Evolutionary conservation across 2,113 vertebrate genomes (phyloP), one percentile per base, ranked within the genome.

Genomic region (Jacana jacana): DNA sequence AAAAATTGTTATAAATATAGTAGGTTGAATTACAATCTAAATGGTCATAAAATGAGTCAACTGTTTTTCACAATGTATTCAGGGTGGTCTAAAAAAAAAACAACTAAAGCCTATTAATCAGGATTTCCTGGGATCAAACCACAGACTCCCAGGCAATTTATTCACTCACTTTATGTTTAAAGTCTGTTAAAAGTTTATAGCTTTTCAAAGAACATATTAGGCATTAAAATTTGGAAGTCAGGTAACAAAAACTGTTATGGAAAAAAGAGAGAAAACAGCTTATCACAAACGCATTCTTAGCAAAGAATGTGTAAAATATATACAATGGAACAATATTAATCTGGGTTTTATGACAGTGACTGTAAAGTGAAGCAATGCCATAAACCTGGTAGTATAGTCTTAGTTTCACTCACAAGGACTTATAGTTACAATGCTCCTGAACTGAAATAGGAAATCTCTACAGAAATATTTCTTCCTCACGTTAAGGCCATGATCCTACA

Each of bases 71-170:
- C 91, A 92, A 91, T 96, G 86, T 97, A 93, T 96, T 92, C 97
- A 93, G 97, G 97, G 97, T 98, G 97, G 98, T 97, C 98, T 97
- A 42, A 71, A 89, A 95, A 88, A 92, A 49, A 54, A 54, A 54
- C 18, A 52, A 17, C 86, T 95, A 93, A 95, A 91, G 54, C 86
- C 96, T 97, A 96, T 98, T 98, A 98, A 97, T 97, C 97, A 98
- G 98, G 96, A 98, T 98, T 98, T 98, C 97, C 97, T 98, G 98
- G 95, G 97, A 98, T 98, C 95, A 97, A 96, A 96, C 92, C 92
- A 95, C 90, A 96, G 95, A 96, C 75, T 97, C 93, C 39, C 72
- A 55, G 86, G 93, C 89, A 95, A 94, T 97, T 97, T 93, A 95
- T 88, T 92, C 81, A 42, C 71, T 96, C 89, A 94, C 55, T 97